These are phyloP conservation scores for Paracentrotus lividus DNA, from an alignment of 53 echinoderm and acorn worm species.

Conservation along the genomic window DNA sequence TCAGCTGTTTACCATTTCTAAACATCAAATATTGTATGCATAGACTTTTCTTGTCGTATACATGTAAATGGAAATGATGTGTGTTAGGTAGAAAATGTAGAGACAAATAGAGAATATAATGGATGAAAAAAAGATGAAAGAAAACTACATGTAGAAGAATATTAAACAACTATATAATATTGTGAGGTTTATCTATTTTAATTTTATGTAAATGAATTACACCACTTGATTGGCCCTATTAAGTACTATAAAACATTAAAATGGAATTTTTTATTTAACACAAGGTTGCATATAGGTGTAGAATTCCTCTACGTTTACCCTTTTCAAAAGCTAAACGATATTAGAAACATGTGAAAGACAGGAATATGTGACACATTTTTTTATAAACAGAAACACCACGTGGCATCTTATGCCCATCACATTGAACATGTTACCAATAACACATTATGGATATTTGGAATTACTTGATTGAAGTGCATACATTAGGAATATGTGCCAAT, in stretches of 20 bases:
- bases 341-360: slow-evolving; percentile 22
- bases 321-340: background rate
- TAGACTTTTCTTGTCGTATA: background rate
- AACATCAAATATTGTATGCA: background rate
- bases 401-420: background rate
- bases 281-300: slow-evolving; percentile 11
- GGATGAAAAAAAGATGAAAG: background rate
- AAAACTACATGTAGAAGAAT: too few species aligned
- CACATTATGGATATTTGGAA: background rate
- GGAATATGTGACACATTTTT: background rate
- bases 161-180: too few species aligned
- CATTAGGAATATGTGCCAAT: background rate
- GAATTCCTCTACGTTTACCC: background rate
- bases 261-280: background rate
- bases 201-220: too few species aligned
- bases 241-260: too few species aligned
- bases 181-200: too few species aligned
- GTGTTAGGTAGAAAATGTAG: background rate
- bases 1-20: background rate
- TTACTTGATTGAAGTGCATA: background rate
- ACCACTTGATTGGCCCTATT: too few species aligned
- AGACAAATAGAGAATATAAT: background rate
- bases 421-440: background rate
- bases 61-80: background rate
- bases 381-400: background rate